These are phyloP conservation scores for Falco berigora DNA, from an alignment of 2,797 vertebrate genomes.

Conservation along the genomic window DNA sequence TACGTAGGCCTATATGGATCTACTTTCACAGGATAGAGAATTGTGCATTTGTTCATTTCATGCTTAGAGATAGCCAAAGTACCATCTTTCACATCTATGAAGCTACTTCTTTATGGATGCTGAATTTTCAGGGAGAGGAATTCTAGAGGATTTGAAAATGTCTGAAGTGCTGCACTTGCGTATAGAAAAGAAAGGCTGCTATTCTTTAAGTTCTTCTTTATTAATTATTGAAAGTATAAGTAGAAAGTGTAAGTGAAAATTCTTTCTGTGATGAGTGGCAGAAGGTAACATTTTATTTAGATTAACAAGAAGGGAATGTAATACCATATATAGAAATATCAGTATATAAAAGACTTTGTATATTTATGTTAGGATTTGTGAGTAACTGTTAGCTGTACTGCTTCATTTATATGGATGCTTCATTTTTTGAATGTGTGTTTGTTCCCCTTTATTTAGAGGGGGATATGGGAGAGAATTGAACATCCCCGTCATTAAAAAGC, in stretches of 20 bases:
- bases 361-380: slow-evolving; percentile 35
- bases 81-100: background rate
- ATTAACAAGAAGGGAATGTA: slow-evolving; percentile 55
- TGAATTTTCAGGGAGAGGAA: background rate
- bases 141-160: background rate
- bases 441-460: background rate
- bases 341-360: slow-evolving; percentile 2
- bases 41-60: background rate
- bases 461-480: background rate
- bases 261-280: background rate
- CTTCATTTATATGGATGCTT: background rate
- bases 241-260: background rate
- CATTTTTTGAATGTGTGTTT: background rate
- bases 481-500: background rate
- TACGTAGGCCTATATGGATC: background rate
- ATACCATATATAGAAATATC: slow-evolving; percentile 46
- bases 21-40: background rate
- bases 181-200: background rate
- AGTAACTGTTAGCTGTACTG: background rate
- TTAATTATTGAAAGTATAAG: background rate
- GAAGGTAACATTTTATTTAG: slow-evolving; percentile 54
- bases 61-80: background rate
- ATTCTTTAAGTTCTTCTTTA: background rate
- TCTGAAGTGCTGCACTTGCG: background rate
- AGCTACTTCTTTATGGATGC: background rate